Evolutionary conservation across 2,113 vertebrate genomes (phyloP).

Genomic region (Percina caprodes): DNA sequence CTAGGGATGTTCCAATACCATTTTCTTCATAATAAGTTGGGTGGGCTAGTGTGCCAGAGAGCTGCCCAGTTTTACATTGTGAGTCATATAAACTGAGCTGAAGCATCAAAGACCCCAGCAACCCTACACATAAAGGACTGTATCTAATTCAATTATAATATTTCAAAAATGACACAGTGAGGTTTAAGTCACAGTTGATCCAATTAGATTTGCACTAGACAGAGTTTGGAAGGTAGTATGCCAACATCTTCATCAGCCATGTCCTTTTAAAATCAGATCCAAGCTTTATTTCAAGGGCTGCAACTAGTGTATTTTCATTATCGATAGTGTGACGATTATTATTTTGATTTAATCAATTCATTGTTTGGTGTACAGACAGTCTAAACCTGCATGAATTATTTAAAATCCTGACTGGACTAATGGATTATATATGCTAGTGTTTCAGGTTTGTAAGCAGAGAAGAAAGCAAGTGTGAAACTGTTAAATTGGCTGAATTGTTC

Average conservation of each 20-base stretch:
- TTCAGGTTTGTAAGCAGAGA: background rate
- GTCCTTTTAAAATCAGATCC: background rate
- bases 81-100: background rate
- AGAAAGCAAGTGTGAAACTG: background rate
- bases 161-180: background rate
- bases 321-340: background rate
- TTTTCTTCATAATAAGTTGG: background rate
- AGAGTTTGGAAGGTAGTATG: background rate
- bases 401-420: background rate
- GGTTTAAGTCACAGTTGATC: background rate
- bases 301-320: background rate
- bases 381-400: too few species aligned
- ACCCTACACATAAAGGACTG: background rate
- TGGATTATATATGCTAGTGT: background rate
- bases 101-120: background rate
- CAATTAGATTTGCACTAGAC: background rate
- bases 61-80: background rate
- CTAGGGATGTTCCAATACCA: background rate
- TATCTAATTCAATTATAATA: background rate
- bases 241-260: background rate
- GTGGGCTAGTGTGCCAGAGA: background rate
- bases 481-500: background rate
- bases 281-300: background rate
- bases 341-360: background rate
- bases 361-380: background rate